Evolutionary conservation across 2,113 vertebrate genomes (phyloP).

Genomic region (Gallinago jamesoni): DNA sequence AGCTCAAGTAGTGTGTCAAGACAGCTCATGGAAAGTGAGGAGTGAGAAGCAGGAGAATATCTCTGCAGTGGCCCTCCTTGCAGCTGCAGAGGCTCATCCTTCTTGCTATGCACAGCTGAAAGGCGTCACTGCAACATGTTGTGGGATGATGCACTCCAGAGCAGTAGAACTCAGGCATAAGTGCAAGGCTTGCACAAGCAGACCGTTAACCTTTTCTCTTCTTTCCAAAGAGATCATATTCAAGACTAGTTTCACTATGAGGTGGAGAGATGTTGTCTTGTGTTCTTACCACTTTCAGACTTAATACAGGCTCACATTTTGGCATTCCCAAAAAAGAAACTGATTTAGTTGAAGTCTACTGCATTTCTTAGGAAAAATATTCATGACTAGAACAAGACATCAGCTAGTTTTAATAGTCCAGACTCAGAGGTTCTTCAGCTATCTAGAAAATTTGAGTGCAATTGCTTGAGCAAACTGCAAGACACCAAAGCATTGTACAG

Average conservation of each 20-base stretch:
- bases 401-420: neutral
- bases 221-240: neutral
- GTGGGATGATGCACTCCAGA: neutral
- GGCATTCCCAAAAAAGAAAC: neutral
- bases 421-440: neutral
- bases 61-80: neutral
- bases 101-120: neutral
- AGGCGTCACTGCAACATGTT: rapidly evolving
- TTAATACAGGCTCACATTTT: neutral
- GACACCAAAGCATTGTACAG: neutral
- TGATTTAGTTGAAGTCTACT: neutral
- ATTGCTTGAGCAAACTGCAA: neutral
- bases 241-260: neutral
- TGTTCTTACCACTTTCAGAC: neutral
- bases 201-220: neutral
- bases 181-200: neutral
- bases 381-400: neutral
- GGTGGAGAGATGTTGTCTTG: too few relatives aligned
- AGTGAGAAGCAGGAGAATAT: neutral
- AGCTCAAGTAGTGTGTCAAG: neutral
- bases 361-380: neutral
- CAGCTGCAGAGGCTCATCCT: neutral
- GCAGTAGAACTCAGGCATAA: rapidly evolving
- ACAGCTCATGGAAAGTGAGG: neutral
- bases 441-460: neutral